Percentiles rank a stretch among this genome's conserved stretches.
Conservation (phyloP, 2,113 vertebrate species). For the Notechis scutatus region DNA sequence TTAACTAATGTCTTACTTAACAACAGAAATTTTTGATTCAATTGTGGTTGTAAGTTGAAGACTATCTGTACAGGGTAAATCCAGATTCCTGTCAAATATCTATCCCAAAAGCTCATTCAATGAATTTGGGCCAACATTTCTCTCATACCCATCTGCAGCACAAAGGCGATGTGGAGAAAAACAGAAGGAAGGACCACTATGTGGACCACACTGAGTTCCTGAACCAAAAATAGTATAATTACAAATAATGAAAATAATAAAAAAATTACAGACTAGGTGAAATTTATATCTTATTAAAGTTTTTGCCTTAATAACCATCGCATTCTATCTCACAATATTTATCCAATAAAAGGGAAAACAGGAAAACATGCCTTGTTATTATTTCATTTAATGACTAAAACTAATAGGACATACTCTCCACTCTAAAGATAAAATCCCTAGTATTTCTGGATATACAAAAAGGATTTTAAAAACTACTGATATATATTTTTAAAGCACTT, state of each 20-base stretch:
- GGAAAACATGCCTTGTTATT: background rate
- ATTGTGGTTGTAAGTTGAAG: no score
- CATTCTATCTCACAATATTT: background rate
- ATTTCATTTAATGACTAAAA: background rate
- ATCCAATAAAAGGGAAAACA: background rate
- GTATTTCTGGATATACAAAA: background rate
- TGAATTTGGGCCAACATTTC: background rate
- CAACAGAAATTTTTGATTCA: no score
- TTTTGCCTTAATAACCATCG: background rate
- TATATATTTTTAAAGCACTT: background rate
- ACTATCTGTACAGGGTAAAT: background rate
- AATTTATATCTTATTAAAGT: background rate
- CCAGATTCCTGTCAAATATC: background rate
- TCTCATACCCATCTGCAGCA: background rate
- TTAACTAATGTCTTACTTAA: no score
- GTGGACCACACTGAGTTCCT: background rate
- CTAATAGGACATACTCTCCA: background rate
- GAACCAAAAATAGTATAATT: background rate
- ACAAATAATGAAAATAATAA: background rate
- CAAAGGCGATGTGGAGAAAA: background rate
- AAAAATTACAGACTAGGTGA: background rate
- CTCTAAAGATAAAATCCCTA: background rate
- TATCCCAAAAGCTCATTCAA: background rate
- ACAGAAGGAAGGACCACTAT: background rate
- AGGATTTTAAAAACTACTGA: background rate